phyloP scores from a whole-genome alignment of 2,888 invertebrate genomes.

The Eulithis prunata region DNA sequence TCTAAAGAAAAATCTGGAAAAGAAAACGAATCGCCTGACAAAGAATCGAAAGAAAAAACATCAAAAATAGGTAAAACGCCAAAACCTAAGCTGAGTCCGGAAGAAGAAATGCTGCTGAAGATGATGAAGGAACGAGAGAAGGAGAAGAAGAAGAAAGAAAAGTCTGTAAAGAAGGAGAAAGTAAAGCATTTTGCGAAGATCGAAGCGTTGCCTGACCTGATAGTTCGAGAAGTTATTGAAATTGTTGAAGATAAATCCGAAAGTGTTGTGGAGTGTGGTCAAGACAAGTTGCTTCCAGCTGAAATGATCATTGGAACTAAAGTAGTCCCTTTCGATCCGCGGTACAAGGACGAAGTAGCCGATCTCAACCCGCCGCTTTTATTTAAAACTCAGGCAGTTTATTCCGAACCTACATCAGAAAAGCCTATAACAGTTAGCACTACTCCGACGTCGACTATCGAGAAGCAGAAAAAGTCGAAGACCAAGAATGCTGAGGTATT shows the following conservation, averaged over 20 bases:
- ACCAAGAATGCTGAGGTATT: constrained; percentile 10
- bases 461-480: constrained; percentile 1
- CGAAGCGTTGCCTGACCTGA: constrained; percentile 38
- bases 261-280: constrained; percentile 47
- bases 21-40: constrained; percentile 8
- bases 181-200: constrained; percentile 34
- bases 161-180: constrained; percentile 26
- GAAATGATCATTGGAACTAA: constrained; percentile 49
- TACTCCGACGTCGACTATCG: background rate
- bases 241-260: constrained; percentile 36
- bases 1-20: constrained; percentile 12
- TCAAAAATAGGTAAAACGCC: constrained; percentile 8
- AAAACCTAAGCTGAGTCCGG: constrained; percentile 23
- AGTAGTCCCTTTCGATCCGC: constrained; percentile 40
- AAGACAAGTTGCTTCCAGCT: constrained; percentile 9
- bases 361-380: constrained; percentile 7
- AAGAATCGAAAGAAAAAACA: constrained; percentile 10
- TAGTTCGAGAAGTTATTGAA: constrained; percentile 22
- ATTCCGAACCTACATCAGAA: constrained; percentile 1
- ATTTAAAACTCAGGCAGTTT: constrained; percentile 4
- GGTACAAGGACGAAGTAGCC: constrained; percentile 17
- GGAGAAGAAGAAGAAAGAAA: constrained; percentile 24
- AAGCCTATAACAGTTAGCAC: background rate
- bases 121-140: constrained; percentile 40
- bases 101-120: constrained; percentile 35